Evolutionary conservation across 2,113 vertebrate genomes (phyloP).

Genomic region (Triplophysa dalaica): DNA sequence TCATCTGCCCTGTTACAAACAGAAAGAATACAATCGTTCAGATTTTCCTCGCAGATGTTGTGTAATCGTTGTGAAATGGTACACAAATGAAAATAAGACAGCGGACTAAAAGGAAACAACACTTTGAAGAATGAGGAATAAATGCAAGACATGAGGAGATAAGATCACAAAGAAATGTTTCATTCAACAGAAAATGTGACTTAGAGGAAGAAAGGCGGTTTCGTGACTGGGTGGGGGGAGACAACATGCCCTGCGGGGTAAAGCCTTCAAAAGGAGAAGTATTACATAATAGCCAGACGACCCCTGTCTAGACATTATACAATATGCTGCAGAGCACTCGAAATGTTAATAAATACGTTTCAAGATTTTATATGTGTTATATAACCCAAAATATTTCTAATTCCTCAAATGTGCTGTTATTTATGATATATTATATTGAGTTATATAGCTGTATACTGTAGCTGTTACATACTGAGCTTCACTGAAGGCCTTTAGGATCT

Average conservation of each 20-base stretch:
- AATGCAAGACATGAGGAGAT: background rate
- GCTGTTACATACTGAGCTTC: constrained; percentile 86
- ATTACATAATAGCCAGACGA: constrained; percentile 14
- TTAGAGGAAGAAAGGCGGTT: background rate
- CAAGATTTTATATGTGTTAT: too few relatives aligned
- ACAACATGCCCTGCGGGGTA: constrained; percentile 15
- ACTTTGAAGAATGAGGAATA: background rate
- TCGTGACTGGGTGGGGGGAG: background rate
- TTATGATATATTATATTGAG: background rate
- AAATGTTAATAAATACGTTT: too few relatives aligned
- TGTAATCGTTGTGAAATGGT: too few relatives aligned
- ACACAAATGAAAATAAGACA: background rate
- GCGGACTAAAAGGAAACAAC: background rate
- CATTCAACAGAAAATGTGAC: background rate
- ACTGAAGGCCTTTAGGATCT: constrained; percentile 94
- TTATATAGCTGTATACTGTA: background rate
- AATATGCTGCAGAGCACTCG: background rate
- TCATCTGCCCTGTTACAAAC: constrained; percentile 81
- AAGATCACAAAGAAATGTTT: background rate
- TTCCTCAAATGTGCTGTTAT: too few relatives aligned
- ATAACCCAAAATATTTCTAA: too few relatives aligned
- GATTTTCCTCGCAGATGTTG: background rate
- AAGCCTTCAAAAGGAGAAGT: constrained; percentile 24
- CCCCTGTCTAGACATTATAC: background rate
- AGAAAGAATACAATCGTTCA: background rate